Percentiles rank a stretch among this genome's conserved stretches.
Conservation (phyloP, 2,113 vertebrate species). For the Rhabdomys dilectus region DNA sequence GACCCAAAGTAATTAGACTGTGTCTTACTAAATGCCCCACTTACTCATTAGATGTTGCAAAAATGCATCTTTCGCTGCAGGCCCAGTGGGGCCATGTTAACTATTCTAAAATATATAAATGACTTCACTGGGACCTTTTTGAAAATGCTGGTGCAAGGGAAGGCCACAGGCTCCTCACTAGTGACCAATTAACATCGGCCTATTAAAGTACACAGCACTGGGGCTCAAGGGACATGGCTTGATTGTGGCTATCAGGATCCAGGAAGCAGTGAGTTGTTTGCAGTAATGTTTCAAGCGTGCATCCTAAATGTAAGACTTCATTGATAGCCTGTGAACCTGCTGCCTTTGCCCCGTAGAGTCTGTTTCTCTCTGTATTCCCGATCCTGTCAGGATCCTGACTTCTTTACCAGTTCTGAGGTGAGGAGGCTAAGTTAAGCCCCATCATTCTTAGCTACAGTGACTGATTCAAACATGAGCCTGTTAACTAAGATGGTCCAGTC, state of each 20-base stretch:
- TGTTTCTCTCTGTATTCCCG: not conserved
- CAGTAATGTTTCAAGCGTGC: not conserved
- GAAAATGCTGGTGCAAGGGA: constrained; percentile 56
- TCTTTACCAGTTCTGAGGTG: not conserved
- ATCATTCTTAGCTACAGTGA: not conserved
- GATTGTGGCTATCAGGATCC: not conserved
- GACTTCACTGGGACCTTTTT: constrained; percentile 74
- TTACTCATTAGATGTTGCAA: constrained; percentile 82
- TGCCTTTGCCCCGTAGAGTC: not conserved
- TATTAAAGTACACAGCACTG: constrained; percentile 45
- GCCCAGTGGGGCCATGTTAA: constrained; percentile 75
- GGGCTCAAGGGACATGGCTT: constrained; percentile 45
- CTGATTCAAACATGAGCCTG: not conserved
- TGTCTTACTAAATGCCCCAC: constrained; percentile 83
- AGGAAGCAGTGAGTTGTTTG: constrained; percentile 40
- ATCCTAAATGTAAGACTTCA: constrained; percentile 3
- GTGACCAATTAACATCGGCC: constrained; percentile 63
- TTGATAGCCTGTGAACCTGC: not conserved
- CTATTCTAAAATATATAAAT: constrained; percentile 78
- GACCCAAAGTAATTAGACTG: constrained; percentile 85
- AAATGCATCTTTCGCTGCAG: constrained; percentile 80
- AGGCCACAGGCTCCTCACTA: constrained; percentile 28
- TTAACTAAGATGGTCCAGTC: not conserved
- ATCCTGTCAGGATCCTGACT: not conserved
- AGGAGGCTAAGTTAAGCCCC: not conserved